Evolutionary conservation across 2,888 invertebrate species (phyloP), one percentile per base, ranked within the genome.

Genomic region (Acanthococcus lagerstroemiae): DNA sequence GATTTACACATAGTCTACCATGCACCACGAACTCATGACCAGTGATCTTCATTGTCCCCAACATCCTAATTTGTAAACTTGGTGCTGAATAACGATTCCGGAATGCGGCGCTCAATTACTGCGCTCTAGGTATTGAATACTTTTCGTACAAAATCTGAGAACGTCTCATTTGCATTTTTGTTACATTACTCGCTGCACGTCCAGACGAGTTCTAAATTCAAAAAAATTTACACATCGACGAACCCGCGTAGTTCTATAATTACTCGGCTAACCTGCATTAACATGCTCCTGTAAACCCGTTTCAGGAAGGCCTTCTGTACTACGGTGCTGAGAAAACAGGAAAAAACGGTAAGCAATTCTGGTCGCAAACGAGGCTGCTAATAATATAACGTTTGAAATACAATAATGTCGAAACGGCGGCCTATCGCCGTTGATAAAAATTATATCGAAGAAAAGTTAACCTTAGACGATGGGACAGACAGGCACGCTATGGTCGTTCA

Each of bases 391-490:
- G 19, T 24, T 46, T 37, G 46, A 26, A 58, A 58, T 25, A 37
- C n/a, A 37, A 37, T 15, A 58, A 46, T 58, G 48, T 57, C 24
- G 44, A 44, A 58, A 58, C 19, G 24, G 25, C 52, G 63, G 37
- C 46, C 52, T 63, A 25, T 46, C 45, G 46, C 58, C 58, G 7
- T 15, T 58, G 46, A 58, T 58, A 37, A 58, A 58, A 58, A 58
- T 46, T 58, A 58, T 58, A 58, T 46, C 48, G 30, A 30, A 63
- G 48, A 61, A 61, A 50, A 60, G 45, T 50, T 30, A 61, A 63
- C 63, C 63, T 63, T 63, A 63, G 37, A 54, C 63, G 63, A 63
- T 63, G 63, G 54, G 30, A 63, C 54, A 54, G 44, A 54, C 54
- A 54, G 54, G 54, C 63, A 63, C 63, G 50, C 44, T 63, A 22